A percentile compares a stretch with the other conserved stretches of the same genome.
Conservation (phyloP, 1,140 invertebrate species). For the Pemphigus obesinymphae region DNA sequence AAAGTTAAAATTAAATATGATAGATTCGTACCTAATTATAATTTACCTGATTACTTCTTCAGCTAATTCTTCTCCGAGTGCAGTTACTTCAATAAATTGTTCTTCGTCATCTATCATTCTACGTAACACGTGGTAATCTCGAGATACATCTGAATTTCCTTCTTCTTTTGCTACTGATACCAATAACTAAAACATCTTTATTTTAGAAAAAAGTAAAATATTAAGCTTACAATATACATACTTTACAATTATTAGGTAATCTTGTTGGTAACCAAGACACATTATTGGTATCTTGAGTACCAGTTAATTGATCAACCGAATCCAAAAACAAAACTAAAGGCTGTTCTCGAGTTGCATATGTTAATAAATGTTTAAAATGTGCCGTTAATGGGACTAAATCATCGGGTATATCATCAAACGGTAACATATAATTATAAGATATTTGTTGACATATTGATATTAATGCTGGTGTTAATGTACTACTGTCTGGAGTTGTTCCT, state of each 20-base stretch:
- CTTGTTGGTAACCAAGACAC: constrained; percentile 92
- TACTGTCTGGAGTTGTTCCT: constrained; percentile 94
- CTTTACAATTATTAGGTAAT: constrained; percentile 85
- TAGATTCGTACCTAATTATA: not conserved
- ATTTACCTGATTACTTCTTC: constrained; percentile 81
- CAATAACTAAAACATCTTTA: constrained; percentile 62
- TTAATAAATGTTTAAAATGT: constrained; percentile 90
- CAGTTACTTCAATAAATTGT: constrained; percentile 88
- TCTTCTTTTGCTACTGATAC: constrained; percentile 84
- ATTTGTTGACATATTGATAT: constrained; percentile 96
- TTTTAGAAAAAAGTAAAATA: not conserved
- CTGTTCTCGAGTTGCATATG: constrained; percentile 71
- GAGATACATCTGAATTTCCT: constrained; percentile 76
- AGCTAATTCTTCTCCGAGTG: constrained; percentile 87
- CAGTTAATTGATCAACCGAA: constrained; percentile 92
- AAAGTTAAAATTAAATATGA: not conserved
- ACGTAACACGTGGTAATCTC: constrained; percentile 78
- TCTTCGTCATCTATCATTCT: constrained; percentile 86
- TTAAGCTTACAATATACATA: constrained; percentile 50
- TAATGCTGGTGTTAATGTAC: constrained; percentile 85
- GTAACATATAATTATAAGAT: constrained; percentile 88
- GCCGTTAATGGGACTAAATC: constrained; percentile 92
- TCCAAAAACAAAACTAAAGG: constrained; percentile 84
- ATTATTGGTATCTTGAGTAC: constrained; percentile 88
- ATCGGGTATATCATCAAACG: constrained; percentile 90